Conservation (phyloP, 2,797 vertebrate genomes). For the Tokudaia tokunoshimensis region DNA sequence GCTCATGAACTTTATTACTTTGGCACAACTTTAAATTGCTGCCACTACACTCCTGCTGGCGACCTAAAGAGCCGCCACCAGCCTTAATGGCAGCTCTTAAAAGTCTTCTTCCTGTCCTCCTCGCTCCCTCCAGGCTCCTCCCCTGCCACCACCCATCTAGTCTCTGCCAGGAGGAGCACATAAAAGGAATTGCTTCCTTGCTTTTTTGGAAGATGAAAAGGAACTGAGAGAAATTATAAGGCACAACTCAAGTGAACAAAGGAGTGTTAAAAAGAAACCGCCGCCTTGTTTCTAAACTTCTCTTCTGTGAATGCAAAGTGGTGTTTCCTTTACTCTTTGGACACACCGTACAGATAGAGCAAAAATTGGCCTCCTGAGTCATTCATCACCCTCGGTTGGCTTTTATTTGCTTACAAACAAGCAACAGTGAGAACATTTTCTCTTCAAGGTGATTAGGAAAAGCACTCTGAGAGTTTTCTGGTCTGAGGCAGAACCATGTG, state of each 20-base stretch:
- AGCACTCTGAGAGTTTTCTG: conserved; percentile 60
- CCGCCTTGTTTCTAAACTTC: neutral
- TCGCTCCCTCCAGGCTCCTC: neutral
- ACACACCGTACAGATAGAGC: neutral
- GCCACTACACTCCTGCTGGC: neutral
- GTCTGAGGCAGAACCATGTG: conserved; percentile 26
- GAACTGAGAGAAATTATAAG: conserved; percentile 14
- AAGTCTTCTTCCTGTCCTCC: neutral
- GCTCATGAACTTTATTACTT: conserved; percentile 42
- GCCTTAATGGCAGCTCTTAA: conserved; percentile 22
- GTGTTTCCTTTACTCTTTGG: conserved; percentile 7
- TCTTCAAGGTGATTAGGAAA: conserved; percentile 59
- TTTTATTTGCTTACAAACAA: conserved; percentile 71
- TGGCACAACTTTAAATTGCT: conserved; percentile 29
- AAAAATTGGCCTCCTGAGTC: conserved; percentile 8
- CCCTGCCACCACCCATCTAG: neutral
- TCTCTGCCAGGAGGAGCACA: neutral
- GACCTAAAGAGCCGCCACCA: conserved; percentile 8
- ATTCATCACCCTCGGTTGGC: neutral
- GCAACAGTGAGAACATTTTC: conserved; percentile 54
- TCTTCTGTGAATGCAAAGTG: conserved; percentile 31
- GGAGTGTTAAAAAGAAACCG: neutral
- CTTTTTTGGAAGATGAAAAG: conserved; percentile 56
- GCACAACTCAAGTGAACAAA: conserved; percentile 51
- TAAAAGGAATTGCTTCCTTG: conserved; percentile 65